A percentile compares a stretch with the other conserved stretches of the same genome.
phyloP scores from a whole-genome alignment of 2,113 vertebrate genomes.

The Sakesphorus luctuosus region DNA sequence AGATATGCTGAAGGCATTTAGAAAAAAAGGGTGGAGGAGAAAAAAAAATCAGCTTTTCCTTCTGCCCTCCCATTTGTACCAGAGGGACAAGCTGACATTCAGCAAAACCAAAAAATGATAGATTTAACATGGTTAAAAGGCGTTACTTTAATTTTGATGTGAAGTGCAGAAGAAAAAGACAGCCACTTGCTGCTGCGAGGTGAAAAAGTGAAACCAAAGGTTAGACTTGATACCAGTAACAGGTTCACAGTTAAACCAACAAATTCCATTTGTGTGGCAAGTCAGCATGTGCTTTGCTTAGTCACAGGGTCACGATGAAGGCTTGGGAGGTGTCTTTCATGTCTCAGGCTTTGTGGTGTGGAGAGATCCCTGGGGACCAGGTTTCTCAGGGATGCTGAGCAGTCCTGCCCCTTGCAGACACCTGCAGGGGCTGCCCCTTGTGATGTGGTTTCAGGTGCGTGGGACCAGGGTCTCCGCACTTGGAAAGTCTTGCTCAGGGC shows the following conservation, averaged over 20 bases:
- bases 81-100: not conserved
- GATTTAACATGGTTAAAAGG: not conserved
- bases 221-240: not conserved
- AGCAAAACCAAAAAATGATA: not conserved
- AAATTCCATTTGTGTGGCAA: not conserved
- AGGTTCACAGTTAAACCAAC: not conserved
- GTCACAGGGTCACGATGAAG: not conserved
- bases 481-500: not conserved
- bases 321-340: not conserved
- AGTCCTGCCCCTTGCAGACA: not conserved
- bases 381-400: not conserved
- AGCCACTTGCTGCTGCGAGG: not conserved
- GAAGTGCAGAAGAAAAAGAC: not conserved
- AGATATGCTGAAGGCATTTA: not conserved
- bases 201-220: slow-evolving; percentile 30
- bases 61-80: not conserved
- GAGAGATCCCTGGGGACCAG: not conserved
- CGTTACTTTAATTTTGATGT: not conserved
- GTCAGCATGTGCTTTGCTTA: not conserved
- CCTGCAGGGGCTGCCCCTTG: not conserved
- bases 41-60: not conserved
- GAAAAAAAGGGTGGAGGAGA: not conserved
- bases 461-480: not conserved
- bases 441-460: not conserved
- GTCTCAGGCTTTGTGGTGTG: not conserved